These are phyloP conservation scores for Trichonephila inaurata DNA, from an alignment of 1,140 invertebrate genomes.

Conservation along the genomic window DNA sequence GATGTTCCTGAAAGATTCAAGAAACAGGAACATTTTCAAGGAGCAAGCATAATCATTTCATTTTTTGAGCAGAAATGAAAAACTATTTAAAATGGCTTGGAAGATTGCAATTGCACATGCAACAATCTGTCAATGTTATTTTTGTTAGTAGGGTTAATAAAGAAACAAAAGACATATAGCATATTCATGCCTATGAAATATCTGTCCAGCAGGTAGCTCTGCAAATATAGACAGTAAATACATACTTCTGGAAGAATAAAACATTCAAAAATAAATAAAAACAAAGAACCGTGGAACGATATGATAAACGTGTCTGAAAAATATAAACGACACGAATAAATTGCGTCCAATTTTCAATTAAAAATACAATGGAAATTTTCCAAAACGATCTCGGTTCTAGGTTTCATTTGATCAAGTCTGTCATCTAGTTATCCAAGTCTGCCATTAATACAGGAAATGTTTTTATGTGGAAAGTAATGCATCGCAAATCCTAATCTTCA, in stretches of 20 bases:
- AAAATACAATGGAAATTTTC: not conserved
- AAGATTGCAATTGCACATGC: not conserved
- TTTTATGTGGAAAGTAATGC: too few relatives aligned
- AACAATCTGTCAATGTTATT: slow-evolving; percentile 11
- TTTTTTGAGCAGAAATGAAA: slow-evolving; percentile 50
- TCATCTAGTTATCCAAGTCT: not conserved
- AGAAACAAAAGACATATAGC: not conserved
- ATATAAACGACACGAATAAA: not conserved
- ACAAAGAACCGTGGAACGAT: not conserved
- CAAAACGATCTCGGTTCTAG: not conserved
- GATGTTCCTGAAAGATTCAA: slow-evolving; percentile 76
- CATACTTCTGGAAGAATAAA: not conserved
- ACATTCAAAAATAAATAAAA: not conserved
- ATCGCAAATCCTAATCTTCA: too few relatives aligned
- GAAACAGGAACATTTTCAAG: slow-evolving; percentile 77
- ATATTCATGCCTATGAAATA: not conserved
- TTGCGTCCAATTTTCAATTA: not conserved
- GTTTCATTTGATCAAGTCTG: not conserved
- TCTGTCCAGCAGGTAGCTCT: not conserved
- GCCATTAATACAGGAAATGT: too few relatives aligned
- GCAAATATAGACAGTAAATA: not conserved
- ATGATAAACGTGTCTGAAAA: not conserved
- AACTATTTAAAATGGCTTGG: slow-evolving; percentile 1
- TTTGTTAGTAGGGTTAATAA: slow-evolving; percentile 64
- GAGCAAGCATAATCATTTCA: slow-evolving; percentile 72